A percentile compares a stretch with the other conserved stretches of the same genome.
phyloP scores from a whole-genome alignment of 1,140 invertebrate genomes.

The Zaprionus ghesquierei region DNA sequence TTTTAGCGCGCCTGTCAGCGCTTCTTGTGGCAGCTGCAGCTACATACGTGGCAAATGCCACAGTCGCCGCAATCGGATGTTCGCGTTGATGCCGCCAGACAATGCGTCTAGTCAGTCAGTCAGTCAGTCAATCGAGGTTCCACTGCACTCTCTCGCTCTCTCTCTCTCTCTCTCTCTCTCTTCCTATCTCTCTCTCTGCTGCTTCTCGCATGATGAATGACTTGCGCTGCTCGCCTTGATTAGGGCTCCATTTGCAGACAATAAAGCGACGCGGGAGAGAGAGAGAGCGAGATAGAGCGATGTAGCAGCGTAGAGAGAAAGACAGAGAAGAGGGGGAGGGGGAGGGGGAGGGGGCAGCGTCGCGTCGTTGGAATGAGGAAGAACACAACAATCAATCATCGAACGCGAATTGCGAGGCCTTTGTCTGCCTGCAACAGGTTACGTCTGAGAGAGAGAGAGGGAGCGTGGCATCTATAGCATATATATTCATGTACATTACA shows the following conservation, averaged over 20 bases:
- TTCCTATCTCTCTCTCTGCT: neutral
- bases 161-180: neutral
- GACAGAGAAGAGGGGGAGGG: neutral
- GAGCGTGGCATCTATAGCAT: neutral
- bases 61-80: constrained; percentile 44
- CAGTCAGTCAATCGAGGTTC: constrained; percentile 32
- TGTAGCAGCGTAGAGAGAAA: neutral
- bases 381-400: constrained; percentile 49
- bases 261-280: neutral
- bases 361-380: neutral
- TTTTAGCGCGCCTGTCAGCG: constrained; percentile 54
- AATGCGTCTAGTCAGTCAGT: constrained; percentile 63
- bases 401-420: constrained; percentile 4
- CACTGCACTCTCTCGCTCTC: neutral
- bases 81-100: constrained; percentile 47
- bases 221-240: constrained; percentile 33
- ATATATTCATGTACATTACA: neutral
- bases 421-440: constrained; percentile 61
- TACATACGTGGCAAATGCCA: constrained; percentile 51
- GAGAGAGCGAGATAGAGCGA: neutral
- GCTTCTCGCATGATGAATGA: constrained; percentile 39
- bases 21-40: constrained; percentile 28
- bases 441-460: neutral
- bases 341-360: neutral
- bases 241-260: constrained; percentile 27